A percentile compares a stretch with the other conserved stretches of the same genome.
Evolutionary conservation across 2,888 invertebrate genomes (phyloP).

Genomic region (Eurytoma adleriae): DNA sequence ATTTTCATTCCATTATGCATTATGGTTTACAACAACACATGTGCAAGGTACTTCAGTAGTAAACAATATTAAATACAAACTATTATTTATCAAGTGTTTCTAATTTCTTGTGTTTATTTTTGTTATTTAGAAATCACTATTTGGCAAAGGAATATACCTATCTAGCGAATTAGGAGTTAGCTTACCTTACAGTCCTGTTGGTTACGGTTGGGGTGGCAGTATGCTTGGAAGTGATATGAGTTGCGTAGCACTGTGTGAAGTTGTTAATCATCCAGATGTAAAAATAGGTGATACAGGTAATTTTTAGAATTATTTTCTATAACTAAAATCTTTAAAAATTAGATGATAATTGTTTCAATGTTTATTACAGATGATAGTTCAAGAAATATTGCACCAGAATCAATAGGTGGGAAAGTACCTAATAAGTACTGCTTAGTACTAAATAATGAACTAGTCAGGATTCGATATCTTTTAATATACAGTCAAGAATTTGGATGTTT

Average conservation of each 20-base stretch:
- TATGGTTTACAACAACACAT: constrained; percentile 87
- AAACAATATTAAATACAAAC: not conserved
- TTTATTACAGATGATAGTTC: constrained; percentile 62
- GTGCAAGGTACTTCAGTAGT: constrained; percentile 78
- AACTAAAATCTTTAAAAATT: constrained; percentile 7
- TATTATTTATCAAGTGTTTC: too few species aligned
- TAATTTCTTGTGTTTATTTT: too few species aligned
- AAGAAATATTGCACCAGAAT: constrained; percentile 67
- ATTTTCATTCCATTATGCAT: constrained; percentile 88
- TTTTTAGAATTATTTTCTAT: not conserved
- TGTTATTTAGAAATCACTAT: constrained; percentile 76
- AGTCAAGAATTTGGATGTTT: constrained; percentile 68
- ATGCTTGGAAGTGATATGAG: constrained; percentile 86
- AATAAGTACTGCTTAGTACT: constrained; percentile 86
- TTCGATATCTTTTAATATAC: constrained; percentile 87
- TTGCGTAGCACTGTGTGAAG: constrained; percentile 88
- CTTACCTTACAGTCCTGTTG: constrained; percentile 84
- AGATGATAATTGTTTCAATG: constrained; percentile 14
- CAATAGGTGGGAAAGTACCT: constrained; percentile 77
- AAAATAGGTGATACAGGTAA: constrained; percentile 73
- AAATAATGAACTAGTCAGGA: constrained; percentile 85
- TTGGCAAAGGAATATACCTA: constrained; percentile 86
- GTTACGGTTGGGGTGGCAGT: constrained; percentile 87
- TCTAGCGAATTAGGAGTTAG: constrained; percentile 86
- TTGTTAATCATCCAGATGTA: constrained; percentile 84